phyloP scores from a whole-genome alignment of 2,888 invertebrate genomes.

The Chydorus sphaericus region DNA sequence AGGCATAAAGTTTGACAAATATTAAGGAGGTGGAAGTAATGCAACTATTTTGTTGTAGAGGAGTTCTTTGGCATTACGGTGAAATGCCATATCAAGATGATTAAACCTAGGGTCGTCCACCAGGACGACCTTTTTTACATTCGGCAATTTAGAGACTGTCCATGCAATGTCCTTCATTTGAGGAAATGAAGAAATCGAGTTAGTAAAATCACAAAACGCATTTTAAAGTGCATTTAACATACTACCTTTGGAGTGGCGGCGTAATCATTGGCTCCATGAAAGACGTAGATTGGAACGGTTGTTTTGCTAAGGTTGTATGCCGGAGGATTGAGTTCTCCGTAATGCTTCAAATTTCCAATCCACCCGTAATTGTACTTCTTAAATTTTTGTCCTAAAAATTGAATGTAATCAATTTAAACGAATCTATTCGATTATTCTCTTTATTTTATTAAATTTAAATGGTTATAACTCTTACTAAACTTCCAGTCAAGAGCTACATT shows the following conservation, averaged over 20 bases:
- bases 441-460: too few species aligned
- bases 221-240: neutral
- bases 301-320: neutral
- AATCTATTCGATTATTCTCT: too few species aligned
- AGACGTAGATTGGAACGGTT: slow-evolving; percentile 22
- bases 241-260: slow-evolving; percentile 25
- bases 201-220: too few species aligned
- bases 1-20: too few species aligned
- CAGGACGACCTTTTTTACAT: slow-evolving; percentile 41
- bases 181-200: too few species aligned
- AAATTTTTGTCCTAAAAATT: too few species aligned
- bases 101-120: slow-evolving; percentile 49
- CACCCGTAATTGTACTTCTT: slow-evolving; percentile 23
- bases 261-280: slow-evolving; percentile 27
- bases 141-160: slow-evolving; percentile 39
- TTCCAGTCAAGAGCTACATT: too few species aligned
- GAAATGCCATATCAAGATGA: slow-evolving; percentile 57
- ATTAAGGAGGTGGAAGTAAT: too few species aligned
- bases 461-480: too few species aligned
- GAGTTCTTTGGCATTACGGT: slow-evolving; percentile 41
- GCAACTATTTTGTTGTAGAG: slow-evolving; percentile 41
- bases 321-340: slow-evolving; percentile 4
- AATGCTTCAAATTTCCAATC: neutral
- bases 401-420: too few species aligned
- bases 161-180: slow-evolving; percentile 41